phyloP scores from a whole-genome alignment of 2,888 invertebrate species.

The Punctoribates punctum region DNA sequence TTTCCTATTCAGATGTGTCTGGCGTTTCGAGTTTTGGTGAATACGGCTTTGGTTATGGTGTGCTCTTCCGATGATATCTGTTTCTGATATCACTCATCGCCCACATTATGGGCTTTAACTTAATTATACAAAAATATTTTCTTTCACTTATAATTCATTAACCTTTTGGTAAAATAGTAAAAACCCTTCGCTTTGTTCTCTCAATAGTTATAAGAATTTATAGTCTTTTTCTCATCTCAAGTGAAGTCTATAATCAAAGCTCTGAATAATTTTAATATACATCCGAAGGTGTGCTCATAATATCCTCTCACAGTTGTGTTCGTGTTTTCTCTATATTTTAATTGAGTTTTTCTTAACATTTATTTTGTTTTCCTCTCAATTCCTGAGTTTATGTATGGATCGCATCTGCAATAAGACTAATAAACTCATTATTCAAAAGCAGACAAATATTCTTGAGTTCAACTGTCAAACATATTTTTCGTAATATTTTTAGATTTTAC shows the following conservation, averaged over 20 bases:
- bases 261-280: neutral
- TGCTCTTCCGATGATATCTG: neutral
- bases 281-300: neutral
- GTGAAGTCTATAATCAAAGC: neutral
- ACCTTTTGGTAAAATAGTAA: neutral
- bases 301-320: too few species aligned
- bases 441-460: too few species aligned
- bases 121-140: neutral
- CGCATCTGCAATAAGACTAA: neutral
- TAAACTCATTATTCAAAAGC: neutral
- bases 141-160: neutral
- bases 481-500: too few species aligned
- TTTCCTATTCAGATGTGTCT: too few species aligned
- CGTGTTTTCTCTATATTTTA: too few species aligned
- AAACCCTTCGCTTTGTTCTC: too few species aligned
- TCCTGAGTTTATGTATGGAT: neutral
- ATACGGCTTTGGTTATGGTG: neutral
- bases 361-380: neutral
- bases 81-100: neutral
- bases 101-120: constrained; percentile 1
- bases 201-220: too few species aligned
- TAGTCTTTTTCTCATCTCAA: too few species aligned
- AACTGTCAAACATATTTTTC: too few species aligned
- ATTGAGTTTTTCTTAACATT: neutral
- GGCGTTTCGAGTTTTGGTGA: too few species aligned